Conservation (phyloP, 2,797 vertebrate species). For the Picus viridis region DNA sequence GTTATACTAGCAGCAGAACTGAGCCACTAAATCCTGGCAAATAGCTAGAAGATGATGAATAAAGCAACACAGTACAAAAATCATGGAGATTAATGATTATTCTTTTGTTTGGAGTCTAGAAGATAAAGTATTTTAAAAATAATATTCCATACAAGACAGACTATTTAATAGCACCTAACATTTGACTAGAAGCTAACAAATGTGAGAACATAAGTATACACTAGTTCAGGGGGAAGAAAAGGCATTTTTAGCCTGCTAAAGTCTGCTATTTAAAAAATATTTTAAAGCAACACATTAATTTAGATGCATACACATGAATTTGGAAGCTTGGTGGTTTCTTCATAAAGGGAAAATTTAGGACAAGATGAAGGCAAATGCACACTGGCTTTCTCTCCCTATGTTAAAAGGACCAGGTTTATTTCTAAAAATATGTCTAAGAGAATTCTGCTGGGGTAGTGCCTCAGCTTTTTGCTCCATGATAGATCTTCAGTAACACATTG, state of each 20-base stretch:
- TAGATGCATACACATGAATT: not conserved
- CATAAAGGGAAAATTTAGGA: not conserved
- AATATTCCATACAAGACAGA: not conserved
- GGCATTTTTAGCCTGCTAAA: not conserved
- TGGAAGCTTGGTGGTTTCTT: not conserved
- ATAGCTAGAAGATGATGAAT: constrained; percentile 30
- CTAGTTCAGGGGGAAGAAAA: not conserved
- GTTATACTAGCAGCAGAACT: constrained; percentile 44
- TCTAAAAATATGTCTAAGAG: not conserved
- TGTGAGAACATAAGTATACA: not conserved
- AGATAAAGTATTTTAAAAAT: not conserved
- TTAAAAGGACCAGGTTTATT: constrained; percentile 17
- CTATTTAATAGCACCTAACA: not conserved
- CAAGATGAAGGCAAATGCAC: not conserved
- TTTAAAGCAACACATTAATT: not conserved
- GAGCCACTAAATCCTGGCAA: constrained; percentile 34
- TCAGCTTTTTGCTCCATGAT: not conserved
- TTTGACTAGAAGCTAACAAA: not conserved
- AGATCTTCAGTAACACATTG: not conserved
- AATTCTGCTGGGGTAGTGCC: not conserved
- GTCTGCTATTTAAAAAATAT: not conserved
- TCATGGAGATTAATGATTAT: not conserved
- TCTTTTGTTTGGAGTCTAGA: not conserved
- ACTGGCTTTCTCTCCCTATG: not conserved
- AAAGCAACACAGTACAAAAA: constrained; percentile 43